Conservation (phyloP, 2,797 vertebrate genomes). For the Coregonus sp. region DNA sequence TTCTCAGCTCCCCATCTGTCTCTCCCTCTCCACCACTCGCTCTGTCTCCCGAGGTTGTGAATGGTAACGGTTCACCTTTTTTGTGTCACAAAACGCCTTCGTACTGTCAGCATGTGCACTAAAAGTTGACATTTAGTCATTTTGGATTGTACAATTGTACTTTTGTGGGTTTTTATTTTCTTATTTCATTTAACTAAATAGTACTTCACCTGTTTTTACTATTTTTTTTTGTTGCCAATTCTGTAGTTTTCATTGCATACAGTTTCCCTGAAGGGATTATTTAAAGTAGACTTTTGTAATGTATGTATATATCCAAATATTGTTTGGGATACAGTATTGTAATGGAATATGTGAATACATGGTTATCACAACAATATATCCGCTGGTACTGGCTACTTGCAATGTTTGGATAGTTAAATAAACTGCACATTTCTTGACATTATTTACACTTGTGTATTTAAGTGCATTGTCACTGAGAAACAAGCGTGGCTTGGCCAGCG, state of each 20-base stretch:
- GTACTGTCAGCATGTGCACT: conserved; percentile 72
- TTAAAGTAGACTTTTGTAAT: conserved; percentile 72
- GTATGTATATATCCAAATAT: conserved; percentile 64
- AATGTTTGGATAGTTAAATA: conserved; percentile 78
- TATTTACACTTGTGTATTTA: conserved; percentile 5
- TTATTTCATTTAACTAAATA: conserved; percentile 67
- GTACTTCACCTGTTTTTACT: conserved; percentile 64
- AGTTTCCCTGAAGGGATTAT: conserved; percentile 54
- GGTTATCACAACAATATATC: conserved; percentile 48
- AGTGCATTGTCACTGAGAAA: conserved; percentile 3
- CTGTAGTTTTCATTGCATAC: conserved; percentile 61
- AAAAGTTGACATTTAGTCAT: conserved; percentile 70
- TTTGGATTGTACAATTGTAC: conserved; percentile 72
- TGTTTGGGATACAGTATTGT: conserved; percentile 39
- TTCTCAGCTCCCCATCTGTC: conserved; percentile 37
- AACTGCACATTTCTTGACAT: conserved; percentile 70
- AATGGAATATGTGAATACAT: conserved; percentile 56
- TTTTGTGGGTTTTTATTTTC: conserved; percentile 58
- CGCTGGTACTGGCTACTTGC: conserved; percentile 67
- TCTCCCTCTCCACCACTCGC: conserved; percentile 40
- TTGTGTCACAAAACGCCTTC: conserved; percentile 52
- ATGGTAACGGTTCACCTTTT: conserved; percentile 43
- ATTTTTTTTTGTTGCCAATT: conserved; percentile 64
- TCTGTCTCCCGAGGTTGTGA: conserved; percentile 37
- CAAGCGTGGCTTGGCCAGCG: background rate